Conservation (phyloP, 2,113 vertebrate species). For the Pterocles orientalis region DNA sequence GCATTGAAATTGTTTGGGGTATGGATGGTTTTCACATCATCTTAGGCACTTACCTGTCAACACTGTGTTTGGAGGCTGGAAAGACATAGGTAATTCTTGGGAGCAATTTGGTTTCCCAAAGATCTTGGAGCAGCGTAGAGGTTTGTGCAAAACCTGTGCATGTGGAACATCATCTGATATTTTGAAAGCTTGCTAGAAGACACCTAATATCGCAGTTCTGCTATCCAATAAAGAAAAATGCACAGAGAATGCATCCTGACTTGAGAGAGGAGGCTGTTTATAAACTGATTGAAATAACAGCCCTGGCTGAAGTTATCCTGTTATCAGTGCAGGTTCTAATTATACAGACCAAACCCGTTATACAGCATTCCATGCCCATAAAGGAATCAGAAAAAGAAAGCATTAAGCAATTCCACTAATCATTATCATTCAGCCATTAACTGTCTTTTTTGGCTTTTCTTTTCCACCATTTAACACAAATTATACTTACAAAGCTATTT, state of each 20-base stretch:
- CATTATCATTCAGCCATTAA: constrained; percentile 23
- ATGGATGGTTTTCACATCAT: not conserved
- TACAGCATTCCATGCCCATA: constrained; percentile 54
- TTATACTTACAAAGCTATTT: not conserved
- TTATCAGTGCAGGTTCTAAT: constrained; percentile 64
- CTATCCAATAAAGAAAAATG: not conserved
- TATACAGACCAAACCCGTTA: constrained; percentile 52
- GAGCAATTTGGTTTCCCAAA: not conserved
- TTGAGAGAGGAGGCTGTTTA: constrained; percentile 4
- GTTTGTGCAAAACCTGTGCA: not conserved
- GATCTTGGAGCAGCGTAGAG: not conserved
- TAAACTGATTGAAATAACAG: constrained; percentile 42
- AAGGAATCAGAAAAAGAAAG: constrained; percentile 40
- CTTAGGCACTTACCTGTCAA: not conserved
- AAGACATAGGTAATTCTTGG: not conserved
- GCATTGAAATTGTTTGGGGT: not conserved
- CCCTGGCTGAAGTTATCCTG: constrained; percentile 52
- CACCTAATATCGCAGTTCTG: not conserved
- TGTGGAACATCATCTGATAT: not conserved
- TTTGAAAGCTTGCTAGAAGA: not conserved
- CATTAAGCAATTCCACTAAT: constrained; percentile 32
- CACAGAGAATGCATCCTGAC: not conserved
- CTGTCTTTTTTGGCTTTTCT: constrained; percentile 14
- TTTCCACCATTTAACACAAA: not conserved
- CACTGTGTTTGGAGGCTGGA: not conserved